Percentiles rank a stretch among this genome's conserved stretches.
Evolutionary conservation across 1,140 invertebrate species (phyloP).

Genomic region (Ctenoplectra terminalis): DNA sequence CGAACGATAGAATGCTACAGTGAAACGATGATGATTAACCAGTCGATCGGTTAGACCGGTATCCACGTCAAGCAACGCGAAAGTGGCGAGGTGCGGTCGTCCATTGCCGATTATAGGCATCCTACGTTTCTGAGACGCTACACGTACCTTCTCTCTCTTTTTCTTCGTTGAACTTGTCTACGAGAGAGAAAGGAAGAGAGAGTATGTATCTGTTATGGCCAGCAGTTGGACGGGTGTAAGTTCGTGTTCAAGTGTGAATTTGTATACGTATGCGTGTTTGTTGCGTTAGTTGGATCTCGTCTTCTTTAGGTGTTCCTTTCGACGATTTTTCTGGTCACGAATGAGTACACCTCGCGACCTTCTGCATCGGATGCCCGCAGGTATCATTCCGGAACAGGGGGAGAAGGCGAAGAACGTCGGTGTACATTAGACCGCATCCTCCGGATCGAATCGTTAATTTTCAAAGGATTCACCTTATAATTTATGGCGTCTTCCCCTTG

Average conservation of each 20-base stretch:
- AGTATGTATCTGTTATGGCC: neutral
- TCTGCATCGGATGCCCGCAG: slow-evolving; percentile 47
- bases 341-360: slow-evolving; percentile 58
- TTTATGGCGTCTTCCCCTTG: slow-evolving; percentile 14
- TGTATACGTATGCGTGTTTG: neutral
- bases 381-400: slow-evolving; percentile 25
- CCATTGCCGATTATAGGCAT: slow-evolving; percentile 81
- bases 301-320: slow-evolving; percentile 15
- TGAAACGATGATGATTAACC: slow-evolving; percentile 70
- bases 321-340: slow-evolving; percentile 58
- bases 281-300: neutral
- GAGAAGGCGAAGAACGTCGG: neutral
- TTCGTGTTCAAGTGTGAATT: neutral
- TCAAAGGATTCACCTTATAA: slow-evolving; percentile 33
- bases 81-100: slow-evolving; percentile 77
- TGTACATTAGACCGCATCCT: slow-evolving; percentile 30
- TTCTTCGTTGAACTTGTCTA: neutral
- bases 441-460: slow-evolving; percentile 44
- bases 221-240: neutral
- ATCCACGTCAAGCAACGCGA: slow-evolving; percentile 69
- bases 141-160: slow-evolving; percentile 40
- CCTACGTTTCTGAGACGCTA: slow-evolving; percentile 56
- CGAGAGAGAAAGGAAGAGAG: slow-evolving; percentile 53
- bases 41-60: slow-evolving; percentile 69
- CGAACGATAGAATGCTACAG: slow-evolving; percentile 48